Conservation (phyloP, 64 coral and sea anemone genomes). For the Acropora yongei region DNA sequence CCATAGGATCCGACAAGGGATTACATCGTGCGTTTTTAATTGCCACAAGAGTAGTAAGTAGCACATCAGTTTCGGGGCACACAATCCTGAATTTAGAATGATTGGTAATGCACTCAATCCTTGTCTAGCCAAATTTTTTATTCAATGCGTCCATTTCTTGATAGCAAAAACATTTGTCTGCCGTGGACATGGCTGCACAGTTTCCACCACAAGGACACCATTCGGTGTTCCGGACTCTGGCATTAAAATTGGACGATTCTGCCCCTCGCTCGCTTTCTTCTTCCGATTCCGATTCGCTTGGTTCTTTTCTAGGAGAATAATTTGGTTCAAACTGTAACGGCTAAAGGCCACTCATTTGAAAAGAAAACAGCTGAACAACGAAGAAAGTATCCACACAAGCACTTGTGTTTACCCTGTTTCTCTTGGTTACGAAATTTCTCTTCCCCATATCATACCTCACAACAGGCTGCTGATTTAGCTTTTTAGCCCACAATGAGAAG, state of each 20-base stretch:
- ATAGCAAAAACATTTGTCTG: not conserved
- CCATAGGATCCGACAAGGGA: too few relatives aligned
- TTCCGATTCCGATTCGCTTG: not conserved
- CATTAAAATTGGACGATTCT: not conserved
- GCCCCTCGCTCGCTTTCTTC: not conserved
- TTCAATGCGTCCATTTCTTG: not conserved
- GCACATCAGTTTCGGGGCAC: slow-evolving; percentile 26
- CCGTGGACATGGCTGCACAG: not conserved
- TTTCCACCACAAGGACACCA: not conserved
- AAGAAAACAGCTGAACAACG: not conserved
- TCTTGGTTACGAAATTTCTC: too few relatives aligned
- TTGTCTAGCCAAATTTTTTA: slow-evolving; percentile 25
- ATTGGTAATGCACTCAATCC: slow-evolving; percentile 6
- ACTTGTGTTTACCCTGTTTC: too few relatives aligned
- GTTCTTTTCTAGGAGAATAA: slow-evolving; percentile 23
- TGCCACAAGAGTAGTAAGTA: slow-evolving; percentile 28
- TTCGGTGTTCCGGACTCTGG: slow-evolving; percentile 19
- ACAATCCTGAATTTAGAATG: slow-evolving; percentile 49
- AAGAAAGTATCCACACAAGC: too few relatives aligned
- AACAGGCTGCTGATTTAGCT: too few relatives aligned
- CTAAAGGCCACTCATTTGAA: not conserved
- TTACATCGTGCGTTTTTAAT: not conserved
- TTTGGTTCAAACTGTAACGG: slow-evolving; percentile 20
- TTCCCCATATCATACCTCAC: too few relatives aligned
- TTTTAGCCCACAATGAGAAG: too few relatives aligned